Percentiles rank a stretch among this genome's conserved stretches.
Conservation (phyloP, 2,113 vertebrate genomes). For the Triplophysa rosa region DNA sequence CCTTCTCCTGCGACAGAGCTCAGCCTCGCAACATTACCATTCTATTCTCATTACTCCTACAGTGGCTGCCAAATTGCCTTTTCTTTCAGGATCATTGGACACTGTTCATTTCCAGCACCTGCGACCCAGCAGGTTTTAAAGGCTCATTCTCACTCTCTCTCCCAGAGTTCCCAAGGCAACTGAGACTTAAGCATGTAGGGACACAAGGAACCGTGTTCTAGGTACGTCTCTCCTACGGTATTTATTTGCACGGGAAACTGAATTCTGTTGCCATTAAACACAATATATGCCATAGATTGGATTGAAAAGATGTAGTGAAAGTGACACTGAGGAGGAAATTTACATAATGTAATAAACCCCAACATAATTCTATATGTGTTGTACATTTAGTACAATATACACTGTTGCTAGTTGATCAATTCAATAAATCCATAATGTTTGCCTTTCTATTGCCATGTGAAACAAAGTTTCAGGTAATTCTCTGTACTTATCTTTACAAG, state of each 20-base stretch:
- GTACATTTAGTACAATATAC: no score
- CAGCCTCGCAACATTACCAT: slow-evolving; percentile 66
- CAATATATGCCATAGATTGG: no score
- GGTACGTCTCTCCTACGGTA: background rate
- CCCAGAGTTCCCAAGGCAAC: slow-evolving; percentile 33
- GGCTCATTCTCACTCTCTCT: slow-evolving; percentile 45
- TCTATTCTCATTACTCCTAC: slow-evolving; percentile 74
- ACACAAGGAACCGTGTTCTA: background rate
- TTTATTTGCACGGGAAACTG: background rate
- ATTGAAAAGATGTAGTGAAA: no score
- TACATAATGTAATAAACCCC: no score
- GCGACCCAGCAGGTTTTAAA: slow-evolving; percentile 56
- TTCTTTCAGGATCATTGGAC: slow-evolving; percentile 75
- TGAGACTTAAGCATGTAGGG: slow-evolving; percentile 5
- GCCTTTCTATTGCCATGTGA: no score
- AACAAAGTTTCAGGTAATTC: no score
- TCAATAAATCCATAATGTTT: no score
- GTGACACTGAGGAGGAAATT: no score
- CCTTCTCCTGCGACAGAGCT: slow-evolving; percentile 57
- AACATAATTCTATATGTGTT: no score
- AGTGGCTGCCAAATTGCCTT: slow-evolving; percentile 75
- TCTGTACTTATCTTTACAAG: no score
- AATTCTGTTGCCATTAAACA: no score
- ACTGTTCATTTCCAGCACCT: slow-evolving; percentile 64
- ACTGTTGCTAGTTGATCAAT: no score